Base-by-base conservation (phyloP, 2,888 invertebrate species). In the Epistrophe grossulariae region DNA sequence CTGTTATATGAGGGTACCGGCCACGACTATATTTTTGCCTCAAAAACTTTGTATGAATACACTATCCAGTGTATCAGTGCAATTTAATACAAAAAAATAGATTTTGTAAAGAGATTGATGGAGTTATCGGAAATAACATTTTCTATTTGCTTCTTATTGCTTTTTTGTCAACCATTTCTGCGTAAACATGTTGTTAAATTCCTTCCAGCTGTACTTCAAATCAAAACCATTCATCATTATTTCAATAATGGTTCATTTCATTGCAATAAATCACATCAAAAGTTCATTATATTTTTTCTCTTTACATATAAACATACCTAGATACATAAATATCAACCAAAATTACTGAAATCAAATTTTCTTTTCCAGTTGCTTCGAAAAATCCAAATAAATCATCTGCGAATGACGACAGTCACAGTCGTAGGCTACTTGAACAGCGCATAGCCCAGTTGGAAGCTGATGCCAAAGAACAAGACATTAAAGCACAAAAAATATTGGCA, bases 391-490 rank as follows among this genome's bases (percentile, higher is more conserved):
- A 91, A 28, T 90, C 89, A 40, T 88, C 89, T 7, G 77, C 89
- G 0, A 88, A 79, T 66, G 89, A 88, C 62, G 91, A 90, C 70
- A 91, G 91, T 35, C 92, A 91, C 79, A 94, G 90, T 91, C 94
- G 89, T 90, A 94, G 92, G 90, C 89, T 92, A 90, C 91, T 97
- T 78, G 96, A 97, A 93, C 96, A 96, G 89, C 94, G 96, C 72
- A 96, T 96, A 57, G 93, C 94, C 13, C 94, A 95, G 77, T 91
- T 97, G 70, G 96, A 97, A 90, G 94, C 94, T 84, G 96, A 97
- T 90, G 94, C 96, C 50, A 95, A 94, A 91, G 94, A 95, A 74
- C 96, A 96, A 90, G 96, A 97, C 89, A 93, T 94, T 24, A 94
- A 96, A 91, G 96, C 96, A 17, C 95, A 96, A 87, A 94, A 95